Base-by-base conservation (phyloP, 1,140 invertebrate species). In the Drosophila erecta region DNA sequence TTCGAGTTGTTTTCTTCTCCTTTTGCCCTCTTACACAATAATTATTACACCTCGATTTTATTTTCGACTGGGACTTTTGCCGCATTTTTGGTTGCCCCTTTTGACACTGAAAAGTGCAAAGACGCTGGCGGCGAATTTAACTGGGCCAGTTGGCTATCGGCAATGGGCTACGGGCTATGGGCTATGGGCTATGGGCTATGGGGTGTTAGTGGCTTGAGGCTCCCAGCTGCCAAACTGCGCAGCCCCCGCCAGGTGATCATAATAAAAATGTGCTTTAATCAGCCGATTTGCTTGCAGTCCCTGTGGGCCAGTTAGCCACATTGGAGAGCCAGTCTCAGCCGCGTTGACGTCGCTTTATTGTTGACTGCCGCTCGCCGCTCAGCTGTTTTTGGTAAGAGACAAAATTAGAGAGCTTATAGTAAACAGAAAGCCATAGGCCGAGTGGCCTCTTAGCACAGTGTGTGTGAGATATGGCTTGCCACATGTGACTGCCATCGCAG, bases 101-200 rank as follows among this genome's bases (percentile, higher is more conserved):
- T 75, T 87, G 83, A 86, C 84, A 86, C 70, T 86, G 83, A 86
- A 87, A 81, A 78, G 43, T 84, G 55, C 74, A 40, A 74, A 81
- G 73, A 72, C 73, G 77, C 67, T 77, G 67, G 71, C 58, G 41
- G 44, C 35, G 47, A 38, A 37, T 62, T 77, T 81, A 67, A 86
- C 37, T 86, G 81, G 81, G 81, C 74, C 81, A 83, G 59, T 66
- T 44, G 24, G 46, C 24, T 11, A 14, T 38, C 5, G 37, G 8
- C 8, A 10, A 2, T 37, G 75, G 50, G 24, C 24, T 27, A 27
- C 66, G 54, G 73, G 54, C 8, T 30, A 2, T 37, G 75, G 24
- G 46, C 24, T 11, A 14, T 38, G 1, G 37, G 8, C 8, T 30
- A 2, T 37, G 75, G 50, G 24, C 24, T 27, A 27, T 70, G 54